Percentiles rank a stretch among this genome's conserved stretches.
These are phyloP conservation scores for Danio albolineatus DNA, from an alignment of 2,797 vertebrate genomes.

Conservation along the genomic window DNA sequence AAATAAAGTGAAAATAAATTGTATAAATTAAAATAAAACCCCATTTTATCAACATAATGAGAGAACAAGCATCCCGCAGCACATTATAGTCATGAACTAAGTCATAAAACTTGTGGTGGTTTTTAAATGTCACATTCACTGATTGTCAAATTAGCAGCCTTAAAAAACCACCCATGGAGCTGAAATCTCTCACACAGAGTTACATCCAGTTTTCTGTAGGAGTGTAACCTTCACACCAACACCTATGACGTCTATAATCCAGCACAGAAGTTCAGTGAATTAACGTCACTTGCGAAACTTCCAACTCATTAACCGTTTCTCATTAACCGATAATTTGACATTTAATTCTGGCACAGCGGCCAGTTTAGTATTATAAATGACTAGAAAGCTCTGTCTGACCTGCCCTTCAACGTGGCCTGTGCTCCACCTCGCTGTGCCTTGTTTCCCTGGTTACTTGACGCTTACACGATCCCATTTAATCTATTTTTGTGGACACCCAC, in stretches of 20 bases:
- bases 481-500: slow-evolving; percentile 50
- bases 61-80: too few species aligned
- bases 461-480: slow-evolving; percentile 38
- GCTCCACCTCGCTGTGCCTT: slow-evolving; percentile 40
- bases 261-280: background rate
- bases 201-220: background rate
- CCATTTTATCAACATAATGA: too few species aligned
- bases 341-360: slow-evolving; percentile 9
- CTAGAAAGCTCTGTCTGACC: slow-evolving; percentile 15
- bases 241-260: slow-evolving; percentile 9
- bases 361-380: slow-evolving; percentile 34
- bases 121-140: background rate
- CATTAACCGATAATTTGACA: slow-evolving; percentile 46
- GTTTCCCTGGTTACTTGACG: slow-evolving; percentile 55
- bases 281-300: slow-evolving; percentile 34
- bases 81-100: too few species aligned
- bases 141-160: background rate
- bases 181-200: background rate
- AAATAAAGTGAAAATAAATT: too few species aligned
- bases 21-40: too few species aligned
- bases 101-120: background rate
- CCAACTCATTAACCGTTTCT: slow-evolving; percentile 27
- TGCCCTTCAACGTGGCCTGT: slow-evolving; percentile 40
- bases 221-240: background rate
- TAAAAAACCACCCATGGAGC: background rate